A percentile compares a stretch with the other conserved stretches of the same genome.
Conservation (phyloP, 1,140 invertebrate species). For the Venustaconcha ellipsiformis region DNA sequence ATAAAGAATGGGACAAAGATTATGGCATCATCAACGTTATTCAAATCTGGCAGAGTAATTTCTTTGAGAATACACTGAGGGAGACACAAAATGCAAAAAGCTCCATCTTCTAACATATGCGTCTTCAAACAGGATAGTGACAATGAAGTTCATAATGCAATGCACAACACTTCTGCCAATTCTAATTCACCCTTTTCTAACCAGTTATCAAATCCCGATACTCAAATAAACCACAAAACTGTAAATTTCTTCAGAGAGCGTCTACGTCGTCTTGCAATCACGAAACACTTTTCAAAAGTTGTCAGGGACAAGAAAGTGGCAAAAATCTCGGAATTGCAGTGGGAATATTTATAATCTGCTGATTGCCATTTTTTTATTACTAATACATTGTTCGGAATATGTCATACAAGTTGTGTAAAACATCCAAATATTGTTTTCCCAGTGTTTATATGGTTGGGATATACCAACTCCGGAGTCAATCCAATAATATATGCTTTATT, state of each 20-base stretch:
- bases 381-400: slow-evolving; percentile 84
- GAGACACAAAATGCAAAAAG: slow-evolving; percentile 35
- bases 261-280: slow-evolving; percentile 59
- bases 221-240: background rate
- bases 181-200: slow-evolving; percentile 39
- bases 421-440: slow-evolving; percentile 55
- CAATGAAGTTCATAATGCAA: slow-evolving; percentile 6
- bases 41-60: slow-evolving; percentile 57
- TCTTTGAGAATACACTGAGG: slow-evolving; percentile 63
- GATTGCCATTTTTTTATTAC: slow-evolving; percentile 97
- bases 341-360: slow-evolving; percentile 95
- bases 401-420: slow-evolving; percentile 73
- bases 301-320: slow-evolving; percentile 91
- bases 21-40: slow-evolving; percentile 43
- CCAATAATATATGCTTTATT: slow-evolving; percentile 76
- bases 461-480: slow-evolving; percentile 71
- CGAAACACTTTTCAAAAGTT: slow-evolving; percentile 61
- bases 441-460: slow-evolving; percentile 71
- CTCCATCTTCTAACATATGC: background rate
- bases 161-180: slow-evolving; percentile 33
- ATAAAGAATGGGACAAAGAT: slow-evolving; percentile 56
- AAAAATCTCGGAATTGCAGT: slow-evolving; percentile 95
- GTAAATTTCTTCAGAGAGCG: slow-evolving; percentile 60
- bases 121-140: slow-evolving; percentile 21
- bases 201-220: slow-evolving; percentile 20